phyloP scores from a whole-genome alignment of 2,113 vertebrate genomes.

The Irena cyanogastra region DNA sequence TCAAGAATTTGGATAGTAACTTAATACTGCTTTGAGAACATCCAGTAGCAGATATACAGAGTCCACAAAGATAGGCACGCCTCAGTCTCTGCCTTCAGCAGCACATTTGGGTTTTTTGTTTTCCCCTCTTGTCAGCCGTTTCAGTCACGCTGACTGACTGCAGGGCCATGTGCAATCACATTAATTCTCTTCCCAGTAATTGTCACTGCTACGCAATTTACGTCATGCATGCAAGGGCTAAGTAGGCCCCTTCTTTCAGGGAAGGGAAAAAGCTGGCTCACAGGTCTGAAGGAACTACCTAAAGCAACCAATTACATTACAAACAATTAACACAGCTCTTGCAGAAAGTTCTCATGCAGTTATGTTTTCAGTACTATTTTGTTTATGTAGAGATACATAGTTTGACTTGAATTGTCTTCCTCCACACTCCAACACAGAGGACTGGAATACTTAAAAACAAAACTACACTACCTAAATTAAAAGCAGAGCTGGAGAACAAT shows the following conservation, averaged over 20 bases:
- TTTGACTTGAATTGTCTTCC: neutral
- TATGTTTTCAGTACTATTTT: neutral
- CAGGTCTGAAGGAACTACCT: neutral
- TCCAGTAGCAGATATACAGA: accelerated
- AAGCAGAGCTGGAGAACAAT: neutral
- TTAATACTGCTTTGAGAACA: neutral
- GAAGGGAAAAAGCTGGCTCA: neutral
- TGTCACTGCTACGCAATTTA: neutral
- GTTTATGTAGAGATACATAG: neutral
- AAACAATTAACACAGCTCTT: neutral
- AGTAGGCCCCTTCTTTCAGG: neutral
- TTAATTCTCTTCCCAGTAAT: neutral
- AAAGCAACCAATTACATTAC: neutral
- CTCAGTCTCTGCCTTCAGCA: neutral
- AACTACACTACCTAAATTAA: neutral
- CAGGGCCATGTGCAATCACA: neutral
- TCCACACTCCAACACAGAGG: neutral
- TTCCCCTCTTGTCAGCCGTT: neutral
- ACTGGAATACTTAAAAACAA: neutral
- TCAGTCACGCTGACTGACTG: neutral
- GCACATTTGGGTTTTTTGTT: neutral
- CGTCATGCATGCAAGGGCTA: neutral
- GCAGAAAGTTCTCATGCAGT: neutral
- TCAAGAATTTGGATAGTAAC: neutral
- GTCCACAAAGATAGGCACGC: neutral